Evolutionary conservation across 2,888 invertebrate species (phyloP), one percentile per base, ranked within the genome.

Genomic region (Lasioglossum morio): DNA sequence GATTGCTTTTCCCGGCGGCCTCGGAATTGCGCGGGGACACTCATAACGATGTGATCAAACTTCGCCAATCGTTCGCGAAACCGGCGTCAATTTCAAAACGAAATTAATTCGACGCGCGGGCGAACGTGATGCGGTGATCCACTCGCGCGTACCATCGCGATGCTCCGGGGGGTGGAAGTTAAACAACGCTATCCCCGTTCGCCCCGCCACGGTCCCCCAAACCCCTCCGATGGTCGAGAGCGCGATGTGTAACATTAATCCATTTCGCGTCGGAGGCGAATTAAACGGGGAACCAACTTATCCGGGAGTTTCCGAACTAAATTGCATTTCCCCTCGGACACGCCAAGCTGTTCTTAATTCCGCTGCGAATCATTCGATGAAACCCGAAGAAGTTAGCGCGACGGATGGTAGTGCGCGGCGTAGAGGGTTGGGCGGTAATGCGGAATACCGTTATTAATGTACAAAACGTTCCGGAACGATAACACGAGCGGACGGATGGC

Each of bases 211-310:
- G 4, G 4, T 10, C 57, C 53, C 53, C 5, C 34, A 34, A 2
- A 23, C 53, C n/a, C 10, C 53, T 1, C n/a, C 53, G 53, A 23
- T 53, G 10, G 53, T 10, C 23, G 53, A n/a, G n/a, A n/a, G 72
- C 72, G 79, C 60, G n/a, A 34, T 23, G 57, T 72, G 48, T 66
- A 76, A 72, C 70, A 76, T 76, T 81, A 81, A 81, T 76, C 60
- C 43, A 72, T 60, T 72, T 60, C 70, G 37, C 70, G 69, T 48
- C 77, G 53, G 23, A n/a, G n/a, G 40, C 70, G 70, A 69, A 74
- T 75, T 79, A 79, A 66, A 75, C 74, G 53, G 30, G 48, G 37
- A 27, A 53, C 37, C 37, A 66, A 73, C 69, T 75, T 69, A 69
- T 75, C 53, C 57, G 57, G 30, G 57, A 70, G 75, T 76, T 80